Conservation (phyloP, 2,113 vertebrate genomes). For the Lophochroa leadbeateri region DNA sequence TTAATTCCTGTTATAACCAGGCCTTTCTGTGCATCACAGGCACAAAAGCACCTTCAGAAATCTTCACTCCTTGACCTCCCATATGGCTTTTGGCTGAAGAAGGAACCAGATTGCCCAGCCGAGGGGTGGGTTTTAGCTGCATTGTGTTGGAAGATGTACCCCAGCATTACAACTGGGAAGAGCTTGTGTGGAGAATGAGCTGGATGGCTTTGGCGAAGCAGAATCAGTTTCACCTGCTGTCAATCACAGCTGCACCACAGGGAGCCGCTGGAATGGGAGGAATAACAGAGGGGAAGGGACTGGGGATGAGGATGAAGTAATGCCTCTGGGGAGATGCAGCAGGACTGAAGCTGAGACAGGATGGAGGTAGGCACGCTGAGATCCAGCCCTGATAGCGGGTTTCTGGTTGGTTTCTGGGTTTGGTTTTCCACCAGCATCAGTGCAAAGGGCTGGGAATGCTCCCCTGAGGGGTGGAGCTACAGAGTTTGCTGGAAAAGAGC, state of each 20-base stretch:
- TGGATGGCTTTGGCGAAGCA: neutral
- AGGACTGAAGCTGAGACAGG: neutral
- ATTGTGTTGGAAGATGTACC: accelerated
- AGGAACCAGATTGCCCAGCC: neutral
- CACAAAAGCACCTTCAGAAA: neutral
- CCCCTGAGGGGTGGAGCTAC: neutral
- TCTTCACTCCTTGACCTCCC: neutral
- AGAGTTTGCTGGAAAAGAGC: neutral
- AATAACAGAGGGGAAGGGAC: neutral
- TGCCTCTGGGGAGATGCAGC: neutral
- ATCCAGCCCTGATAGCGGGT: neutral
- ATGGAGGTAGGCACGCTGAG: neutral
- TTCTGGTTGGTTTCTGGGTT: neutral
- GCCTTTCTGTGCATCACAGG: neutral
- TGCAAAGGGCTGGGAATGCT: neutral
- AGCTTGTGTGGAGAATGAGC: neutral
- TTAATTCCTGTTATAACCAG: neutral
- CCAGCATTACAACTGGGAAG: neutral
- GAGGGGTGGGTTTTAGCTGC: neutral
- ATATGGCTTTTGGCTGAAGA: neutral
- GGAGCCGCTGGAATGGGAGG: neutral
- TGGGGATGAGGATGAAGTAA: neutral
- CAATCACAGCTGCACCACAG: neutral
- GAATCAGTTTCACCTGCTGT: neutral
- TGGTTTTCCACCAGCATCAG: neutral